phyloP scores from a whole-genome alignment of 1,140 invertebrate species.

The Listronotus oregonensis region DNA sequence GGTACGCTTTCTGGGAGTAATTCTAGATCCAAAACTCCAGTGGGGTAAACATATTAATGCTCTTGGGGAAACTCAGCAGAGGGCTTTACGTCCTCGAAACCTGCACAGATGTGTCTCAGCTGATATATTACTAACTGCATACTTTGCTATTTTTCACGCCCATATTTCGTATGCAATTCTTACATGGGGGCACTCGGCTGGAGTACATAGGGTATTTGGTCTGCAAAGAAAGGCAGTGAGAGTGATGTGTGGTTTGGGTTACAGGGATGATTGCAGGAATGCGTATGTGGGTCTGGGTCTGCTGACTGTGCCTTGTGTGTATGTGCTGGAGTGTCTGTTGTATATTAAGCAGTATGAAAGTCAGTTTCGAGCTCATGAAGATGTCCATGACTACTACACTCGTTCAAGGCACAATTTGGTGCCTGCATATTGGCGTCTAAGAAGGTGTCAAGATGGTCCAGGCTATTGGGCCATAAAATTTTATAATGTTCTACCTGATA shows the following conservation, averaged over 20 bases:
- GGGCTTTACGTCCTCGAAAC: background rate
- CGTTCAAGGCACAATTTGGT: background rate
- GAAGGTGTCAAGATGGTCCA: conserved; percentile 4
- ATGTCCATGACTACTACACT: background rate
- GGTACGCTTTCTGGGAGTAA: too few relatives aligned
- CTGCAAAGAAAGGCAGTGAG: background rate
- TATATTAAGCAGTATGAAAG: too few relatives aligned
- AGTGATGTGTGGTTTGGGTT: background rate
- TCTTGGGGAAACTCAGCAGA: background rate
- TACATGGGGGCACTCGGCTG: background rate
- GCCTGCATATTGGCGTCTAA: background rate
- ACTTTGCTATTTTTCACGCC: background rate
- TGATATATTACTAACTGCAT: background rate
- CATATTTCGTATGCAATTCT: background rate
- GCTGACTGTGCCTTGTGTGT: background rate
- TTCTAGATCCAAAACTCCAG: too few relatives aligned
- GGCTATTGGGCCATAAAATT: conserved; percentile 2
- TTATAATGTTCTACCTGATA: background rate
- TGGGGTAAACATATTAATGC: too few relatives aligned
- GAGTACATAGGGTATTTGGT: background rate
- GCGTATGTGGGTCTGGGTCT: background rate
- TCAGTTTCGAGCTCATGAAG: too few relatives aligned
- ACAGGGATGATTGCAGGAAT: background rate
- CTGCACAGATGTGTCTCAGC: too few relatives aligned
- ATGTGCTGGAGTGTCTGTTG: background rate